A percentile compares a stretch with the other conserved stretches of the same genome.
phyloP scores from a whole-genome alignment of 2,797 vertebrate genomes.

The Crotalus adamanteus region DNA sequence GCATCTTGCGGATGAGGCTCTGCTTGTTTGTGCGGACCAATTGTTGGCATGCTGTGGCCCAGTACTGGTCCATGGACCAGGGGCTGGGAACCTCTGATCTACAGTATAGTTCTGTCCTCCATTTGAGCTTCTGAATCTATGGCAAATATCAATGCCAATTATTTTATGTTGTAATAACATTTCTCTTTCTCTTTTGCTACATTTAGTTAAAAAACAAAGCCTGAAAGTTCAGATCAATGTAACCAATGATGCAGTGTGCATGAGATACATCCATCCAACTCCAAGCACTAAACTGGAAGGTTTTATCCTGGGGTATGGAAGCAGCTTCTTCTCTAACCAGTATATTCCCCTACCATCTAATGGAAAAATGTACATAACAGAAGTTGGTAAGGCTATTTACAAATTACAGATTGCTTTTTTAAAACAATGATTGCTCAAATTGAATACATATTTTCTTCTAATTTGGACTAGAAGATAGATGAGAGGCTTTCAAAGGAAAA shows the following conservation, averaged over 20 bases:
- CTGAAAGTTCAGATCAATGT: slow-evolving; percentile 91
- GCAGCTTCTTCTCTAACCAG: slow-evolving; percentile 89
- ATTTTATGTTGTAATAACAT: background rate
- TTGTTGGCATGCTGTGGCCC: too few species aligned
- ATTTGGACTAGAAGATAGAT: background rate
- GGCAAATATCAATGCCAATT: background rate
- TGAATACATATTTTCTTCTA: background rate
- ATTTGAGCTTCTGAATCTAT: background rate
- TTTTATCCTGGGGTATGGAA: slow-evolving; percentile 93
- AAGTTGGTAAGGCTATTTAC: slow-evolving; percentile 83
- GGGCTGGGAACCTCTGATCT: too few species aligned
- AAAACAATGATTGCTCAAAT: background rate
- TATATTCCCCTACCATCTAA: slow-evolving; percentile 87
- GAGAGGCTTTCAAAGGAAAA: background rate
- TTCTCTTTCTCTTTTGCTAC: slow-evolving; percentile 12
- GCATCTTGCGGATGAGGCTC: too few species aligned
- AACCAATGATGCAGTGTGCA: slow-evolving; percentile 87
- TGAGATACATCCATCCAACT: slow-evolving; percentile 85
- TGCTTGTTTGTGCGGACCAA: too few species aligned
- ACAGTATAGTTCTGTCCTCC: background rate
- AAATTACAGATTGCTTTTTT: slow-evolving; percentile 13
- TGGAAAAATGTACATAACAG: slow-evolving; percentile 80
- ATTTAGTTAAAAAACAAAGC: slow-evolving; percentile 83
- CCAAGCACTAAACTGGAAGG: slow-evolving; percentile 85
- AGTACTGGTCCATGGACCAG: too few species aligned